phyloP scores from a whole-genome alignment of 2,113 vertebrate species.

The Triplophysa siluroides region DNA sequence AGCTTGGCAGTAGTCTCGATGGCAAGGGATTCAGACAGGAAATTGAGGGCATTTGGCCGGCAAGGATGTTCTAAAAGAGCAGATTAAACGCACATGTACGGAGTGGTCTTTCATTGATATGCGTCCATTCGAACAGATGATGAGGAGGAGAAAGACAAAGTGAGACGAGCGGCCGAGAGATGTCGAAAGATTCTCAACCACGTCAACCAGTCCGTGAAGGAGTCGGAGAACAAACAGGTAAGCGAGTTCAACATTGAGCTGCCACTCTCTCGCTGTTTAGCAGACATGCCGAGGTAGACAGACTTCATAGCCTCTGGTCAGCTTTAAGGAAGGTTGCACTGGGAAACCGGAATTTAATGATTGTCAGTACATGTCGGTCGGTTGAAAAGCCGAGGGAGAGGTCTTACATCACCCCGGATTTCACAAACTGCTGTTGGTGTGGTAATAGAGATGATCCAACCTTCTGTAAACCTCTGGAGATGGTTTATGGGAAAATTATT shows the following conservation, averaged over 20 bases:
- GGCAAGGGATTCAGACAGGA: slow-evolving; percentile 52
- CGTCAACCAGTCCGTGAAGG: slow-evolving; percentile 94
- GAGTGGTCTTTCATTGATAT: slow-evolving; percentile 2
- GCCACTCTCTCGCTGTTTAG: not conserved
- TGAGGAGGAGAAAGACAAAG: slow-evolving; percentile 84
- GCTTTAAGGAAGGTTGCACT: not conserved
- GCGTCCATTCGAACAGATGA: slow-evolving; percentile 74
- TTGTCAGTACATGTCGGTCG: not conserved
- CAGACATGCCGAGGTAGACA: not conserved
- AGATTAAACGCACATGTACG: not conserved
- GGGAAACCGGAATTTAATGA: not conserved
- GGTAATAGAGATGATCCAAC: not conserved
- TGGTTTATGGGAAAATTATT: not conserved
- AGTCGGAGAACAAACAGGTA: slow-evolving; percentile 96
- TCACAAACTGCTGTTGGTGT: not conserved
- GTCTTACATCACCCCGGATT: slow-evolving; percentile 17
- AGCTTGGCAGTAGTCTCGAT: slow-evolving; percentile 49
- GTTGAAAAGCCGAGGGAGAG: not conserved
- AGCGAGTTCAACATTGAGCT: not conserved
- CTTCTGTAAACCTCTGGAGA: not conserved
- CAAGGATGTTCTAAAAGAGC: slow-evolving; percentile 26
- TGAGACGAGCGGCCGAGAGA: slow-evolving; percentile 89
- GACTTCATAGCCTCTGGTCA: slow-evolving; percentile 15
- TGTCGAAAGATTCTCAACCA: slow-evolving; percentile 93
- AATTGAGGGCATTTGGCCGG: slow-evolving; percentile 56